These are phyloP conservation scores for Epizoanthus scotinus DNA, from an alignment of 92 coral and sea anemone species.

Conservation along the genomic window DNA sequence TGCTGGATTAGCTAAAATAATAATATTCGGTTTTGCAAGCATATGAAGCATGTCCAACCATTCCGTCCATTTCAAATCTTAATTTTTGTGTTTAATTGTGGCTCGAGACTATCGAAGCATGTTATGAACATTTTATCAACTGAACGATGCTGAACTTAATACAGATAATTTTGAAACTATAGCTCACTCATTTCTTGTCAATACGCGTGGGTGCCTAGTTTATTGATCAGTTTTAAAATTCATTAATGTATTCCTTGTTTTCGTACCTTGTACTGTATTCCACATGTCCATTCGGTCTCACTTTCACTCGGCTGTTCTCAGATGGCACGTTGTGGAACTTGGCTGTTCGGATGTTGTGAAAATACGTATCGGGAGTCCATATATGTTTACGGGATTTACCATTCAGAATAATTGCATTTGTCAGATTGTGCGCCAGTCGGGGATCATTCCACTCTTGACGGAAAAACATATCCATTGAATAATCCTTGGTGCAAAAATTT, in stretches of 20 bases:
- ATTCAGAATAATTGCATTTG: constrained; percentile 52
- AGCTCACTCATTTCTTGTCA: too few species aligned
- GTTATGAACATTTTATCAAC: too few species aligned
- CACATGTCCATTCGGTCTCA: constrained; percentile 47
- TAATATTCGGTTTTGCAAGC: too few species aligned
- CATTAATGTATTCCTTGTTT: background rate
- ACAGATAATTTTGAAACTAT: too few species aligned
- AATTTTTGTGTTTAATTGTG: too few species aligned
- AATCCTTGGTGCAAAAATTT: constrained; percentile 56
- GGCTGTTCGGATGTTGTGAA: constrained; percentile 76
- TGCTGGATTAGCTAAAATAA: too few species aligned
- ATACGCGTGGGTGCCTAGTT: too few species aligned
- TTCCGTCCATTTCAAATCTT: too few species aligned
- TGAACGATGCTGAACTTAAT: too few species aligned
- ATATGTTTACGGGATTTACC: constrained; percentile 51
- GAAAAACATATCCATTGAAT: constrained; percentile 71
- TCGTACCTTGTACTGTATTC: constrained; percentile 54
- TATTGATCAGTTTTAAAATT: too few species aligned
- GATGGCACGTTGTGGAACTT: constrained; percentile 73
- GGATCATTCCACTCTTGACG: constrained; percentile 86
- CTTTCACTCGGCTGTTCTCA: constrained; percentile 58
- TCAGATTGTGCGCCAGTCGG: constrained; percentile 64
- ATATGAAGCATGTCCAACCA: too few species aligned
- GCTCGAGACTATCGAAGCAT: too few species aligned
- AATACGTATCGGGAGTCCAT: constrained; percentile 90